These are phyloP conservation scores for Sycophila texana DNA, from an alignment of 2,888 invertebrate species.

Conservation along the genomic window DNA sequence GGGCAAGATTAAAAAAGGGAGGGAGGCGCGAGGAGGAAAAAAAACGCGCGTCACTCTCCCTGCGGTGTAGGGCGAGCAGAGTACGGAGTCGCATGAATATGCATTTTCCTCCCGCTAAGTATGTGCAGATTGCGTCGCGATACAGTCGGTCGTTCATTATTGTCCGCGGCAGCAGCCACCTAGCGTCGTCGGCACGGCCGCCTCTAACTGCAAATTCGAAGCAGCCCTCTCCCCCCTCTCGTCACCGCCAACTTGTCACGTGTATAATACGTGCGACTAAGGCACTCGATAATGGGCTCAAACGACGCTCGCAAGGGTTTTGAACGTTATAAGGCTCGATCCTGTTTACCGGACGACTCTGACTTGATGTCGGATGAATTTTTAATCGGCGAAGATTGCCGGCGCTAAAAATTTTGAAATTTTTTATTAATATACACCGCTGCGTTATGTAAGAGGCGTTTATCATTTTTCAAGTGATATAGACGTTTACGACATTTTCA, in stretches of 20 bases:
- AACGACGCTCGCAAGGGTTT: not conserved
- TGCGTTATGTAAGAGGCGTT: too few relatives aligned
- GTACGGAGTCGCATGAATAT: constrained; percentile 72
- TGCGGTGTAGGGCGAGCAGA: constrained; percentile 50
- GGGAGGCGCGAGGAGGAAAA: constrained; percentile 53
- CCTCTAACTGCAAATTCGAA: constrained; percentile 66
- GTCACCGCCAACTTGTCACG: constrained; percentile 6
- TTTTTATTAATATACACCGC: too few relatives aligned
- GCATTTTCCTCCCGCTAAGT: constrained; percentile 74
- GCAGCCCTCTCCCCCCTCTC: constrained; percentile 40
- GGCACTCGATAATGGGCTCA: constrained; percentile 18
- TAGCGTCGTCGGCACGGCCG: constrained; percentile 58
- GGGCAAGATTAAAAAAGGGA: constrained; percentile 57
- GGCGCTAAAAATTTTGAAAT: not conserved
- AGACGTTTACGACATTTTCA: too few relatives aligned
- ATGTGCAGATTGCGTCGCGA: constrained; percentile 75
- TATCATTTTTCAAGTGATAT: too few relatives aligned
- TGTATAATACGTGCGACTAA: constrained; percentile 54
- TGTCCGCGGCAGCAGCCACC: constrained; percentile 69
- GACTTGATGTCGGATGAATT: not conserved
- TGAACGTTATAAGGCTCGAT: too few relatives aligned
- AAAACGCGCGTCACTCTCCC: constrained; percentile 64
- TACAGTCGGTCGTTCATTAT: constrained; percentile 74
- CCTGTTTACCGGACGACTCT: too few relatives aligned
- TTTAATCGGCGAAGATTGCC: not conserved